Conservation (phyloP, 2,113 vertebrate species). For the Silurus asotus region DNA sequence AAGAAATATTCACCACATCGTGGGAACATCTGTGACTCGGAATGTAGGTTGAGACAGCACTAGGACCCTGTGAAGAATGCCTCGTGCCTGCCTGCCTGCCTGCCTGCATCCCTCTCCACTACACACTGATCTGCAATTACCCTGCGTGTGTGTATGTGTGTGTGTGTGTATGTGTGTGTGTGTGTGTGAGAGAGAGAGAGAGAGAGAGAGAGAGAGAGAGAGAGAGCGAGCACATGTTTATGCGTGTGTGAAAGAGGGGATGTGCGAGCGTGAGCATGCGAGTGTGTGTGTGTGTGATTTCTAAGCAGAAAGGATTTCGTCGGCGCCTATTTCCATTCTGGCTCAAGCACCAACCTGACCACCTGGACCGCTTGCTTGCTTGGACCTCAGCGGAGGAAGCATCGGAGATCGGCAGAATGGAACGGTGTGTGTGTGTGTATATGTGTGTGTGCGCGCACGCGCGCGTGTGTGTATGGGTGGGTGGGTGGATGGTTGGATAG, state of each 20-base stretch:
- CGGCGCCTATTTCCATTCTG: slow-evolving; percentile 30
- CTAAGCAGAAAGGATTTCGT: slow-evolving; percentile 41
- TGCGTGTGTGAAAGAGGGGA: slow-evolving; percentile 48
- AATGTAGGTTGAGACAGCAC: slow-evolving; percentile 50
- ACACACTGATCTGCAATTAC: slow-evolving; percentile 69
- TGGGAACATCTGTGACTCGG: background rate
- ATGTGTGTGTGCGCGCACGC: slow-evolving; percentile 13
- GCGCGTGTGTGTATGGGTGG: slow-evolving; percentile 49
- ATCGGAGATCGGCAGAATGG: slow-evolving; percentile 51
- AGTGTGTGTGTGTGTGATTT: slow-evolving; percentile 57
- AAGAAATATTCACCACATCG: background rate
- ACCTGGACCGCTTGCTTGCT: slow-evolving; percentile 59
- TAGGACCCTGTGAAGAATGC: slow-evolving; percentile 72
- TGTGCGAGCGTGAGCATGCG: slow-evolving; percentile 46
- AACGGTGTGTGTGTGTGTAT: slow-evolving; percentile 50
- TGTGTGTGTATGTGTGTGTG: slow-evolving; percentile 52
- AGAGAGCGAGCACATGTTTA: slow-evolving; percentile 47
- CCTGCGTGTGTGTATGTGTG: slow-evolving; percentile 58
- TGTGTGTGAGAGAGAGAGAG: slow-evolving; percentile 46
- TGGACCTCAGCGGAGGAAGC: slow-evolving; percentile 45
- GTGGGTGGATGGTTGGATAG: slow-evolving; percentile 41
- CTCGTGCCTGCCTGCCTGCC: slow-evolving; percentile 58
- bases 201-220: slow-evolving; percentile 46
- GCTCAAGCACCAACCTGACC: slow-evolving; percentile 46
- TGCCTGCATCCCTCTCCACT: slow-evolving; percentile 62